Evolutionary conservation across 2,113 vertebrate genomes (phyloP).

Genomic region (Brevimyrus niger): DNA sequence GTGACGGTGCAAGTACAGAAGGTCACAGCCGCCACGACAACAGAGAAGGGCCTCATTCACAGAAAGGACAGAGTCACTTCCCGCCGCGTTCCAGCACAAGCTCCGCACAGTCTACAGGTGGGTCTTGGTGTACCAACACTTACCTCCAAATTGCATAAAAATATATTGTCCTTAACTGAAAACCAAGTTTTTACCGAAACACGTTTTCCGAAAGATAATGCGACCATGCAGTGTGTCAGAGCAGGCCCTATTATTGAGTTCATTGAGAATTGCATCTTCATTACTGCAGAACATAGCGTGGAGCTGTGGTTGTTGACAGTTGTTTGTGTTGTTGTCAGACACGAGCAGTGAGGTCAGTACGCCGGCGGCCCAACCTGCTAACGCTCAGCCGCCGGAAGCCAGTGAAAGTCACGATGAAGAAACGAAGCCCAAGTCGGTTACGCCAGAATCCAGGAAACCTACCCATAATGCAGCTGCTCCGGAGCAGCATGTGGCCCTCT

Average conservation of each 20-base stretch:
- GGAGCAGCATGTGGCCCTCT: not conserved
- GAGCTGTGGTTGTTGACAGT: not conserved
- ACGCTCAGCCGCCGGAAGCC: not conserved
- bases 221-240: not conserved
- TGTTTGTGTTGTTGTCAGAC: slow-evolving; percentile 29
- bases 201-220: not conserved
- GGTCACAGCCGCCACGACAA: slow-evolving; percentile 8
- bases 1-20: slow-evolving; percentile 17
- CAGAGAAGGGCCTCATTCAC: slow-evolving; percentile 17
- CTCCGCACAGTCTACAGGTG: slow-evolving; percentile 37
- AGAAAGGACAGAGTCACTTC: slow-evolving; percentile 20
- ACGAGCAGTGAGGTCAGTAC: slow-evolving; percentile 14
- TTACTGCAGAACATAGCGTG: not conserved
- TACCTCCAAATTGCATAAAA: not conserved
- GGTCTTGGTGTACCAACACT: not conserved
- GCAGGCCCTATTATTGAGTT: not conserved
- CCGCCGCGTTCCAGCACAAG: slow-evolving; percentile 4
- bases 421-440: slow-evolving; percentile 13
- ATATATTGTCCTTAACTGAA: not conserved
- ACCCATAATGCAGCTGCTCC: slow-evolving; percentile 20
- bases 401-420: not conserved
- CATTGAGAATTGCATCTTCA: not conserved
- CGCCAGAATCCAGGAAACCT: slow-evolving; percentile 5
- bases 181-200: not conserved
- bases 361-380: not conserved